A percentile compares a stretch with the other conserved stretches of the same genome.
Conservation (phyloP, 2,113 vertebrate genomes). For the Lates calcarifer region DNA sequence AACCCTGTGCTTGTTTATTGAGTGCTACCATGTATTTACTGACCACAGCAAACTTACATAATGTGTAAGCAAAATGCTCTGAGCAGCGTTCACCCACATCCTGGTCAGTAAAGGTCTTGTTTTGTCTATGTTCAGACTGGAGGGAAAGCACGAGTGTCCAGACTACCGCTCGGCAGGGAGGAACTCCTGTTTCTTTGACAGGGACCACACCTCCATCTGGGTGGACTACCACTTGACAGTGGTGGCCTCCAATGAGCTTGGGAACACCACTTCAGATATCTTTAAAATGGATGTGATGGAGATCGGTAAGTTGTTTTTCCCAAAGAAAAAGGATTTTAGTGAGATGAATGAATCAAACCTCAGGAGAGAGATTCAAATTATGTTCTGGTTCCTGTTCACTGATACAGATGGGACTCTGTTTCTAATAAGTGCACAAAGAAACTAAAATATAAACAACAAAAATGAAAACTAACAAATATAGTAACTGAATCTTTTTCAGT, state of each 20-base stretch:
- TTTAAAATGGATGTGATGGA: slow-evolving; percentile 87
- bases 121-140: slow-evolving; percentile 61
- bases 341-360: background rate
- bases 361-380: background rate
- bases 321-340: background rate
- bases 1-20: background rate
- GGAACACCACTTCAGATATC: slow-evolving; percentile 85
- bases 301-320: slow-evolving; percentile 85
- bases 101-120: slow-evolving; percentile 23
- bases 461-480: no score
- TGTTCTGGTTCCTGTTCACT: background rate
- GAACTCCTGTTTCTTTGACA: slow-evolving; percentile 93
- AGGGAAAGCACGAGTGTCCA: slow-evolving; percentile 87
- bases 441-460: no score
- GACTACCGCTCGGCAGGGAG: slow-evolving; percentile 90
- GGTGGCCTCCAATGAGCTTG: slow-evolving; percentile 87
- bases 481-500: background rate
- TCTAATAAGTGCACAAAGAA: no score
- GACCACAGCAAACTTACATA: background rate
- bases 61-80: background rate
- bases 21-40: slow-evolving; percentile 7
- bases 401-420: background rate
- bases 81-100: slow-evolving; percentile 2
- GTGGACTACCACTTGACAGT: slow-evolving; percentile 88
- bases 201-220: slow-evolving; percentile 89